Percentiles rank a stretch among this genome's conserved stretches.
These are phyloP conservation scores for Apodemia hepburni DNA, from an alignment of 2,888 invertebrate species.

Conservation along the genomic window DNA sequence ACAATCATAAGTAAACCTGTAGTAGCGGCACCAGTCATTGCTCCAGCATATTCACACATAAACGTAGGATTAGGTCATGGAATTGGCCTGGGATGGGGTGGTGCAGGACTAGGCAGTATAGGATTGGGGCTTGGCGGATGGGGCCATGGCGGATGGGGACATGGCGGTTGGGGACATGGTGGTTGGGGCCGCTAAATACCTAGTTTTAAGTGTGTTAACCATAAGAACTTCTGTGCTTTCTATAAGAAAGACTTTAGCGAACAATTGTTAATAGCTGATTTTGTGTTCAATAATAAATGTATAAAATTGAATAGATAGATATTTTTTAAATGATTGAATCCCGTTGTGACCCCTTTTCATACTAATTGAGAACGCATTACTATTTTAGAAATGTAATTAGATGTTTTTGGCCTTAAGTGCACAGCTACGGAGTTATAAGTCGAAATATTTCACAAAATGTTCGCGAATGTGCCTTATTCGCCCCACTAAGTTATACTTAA, in stretches of 20 bases:
- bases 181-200: constrained; percentile 23
- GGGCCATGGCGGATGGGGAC: constrained; percentile 1
- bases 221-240: not conserved
- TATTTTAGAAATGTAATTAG: too few species aligned
- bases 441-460: too few species aligned
- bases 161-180: not conserved
- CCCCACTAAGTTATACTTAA: too few species aligned
- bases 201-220: constrained; percentile 15
- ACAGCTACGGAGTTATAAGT: too few species aligned
- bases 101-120: constrained; percentile 14
- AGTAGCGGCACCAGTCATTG: constrained; percentile 21
- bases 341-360: too few species aligned
- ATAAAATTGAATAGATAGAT: not conserved
- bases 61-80: constrained; percentile 23
- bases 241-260: not conserved
- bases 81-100: constrained; percentile 21
- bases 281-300: not conserved
- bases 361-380: too few species aligned
- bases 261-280: constrained; percentile 2
- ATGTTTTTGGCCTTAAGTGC: too few species aligned
- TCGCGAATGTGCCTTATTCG: too few species aligned
- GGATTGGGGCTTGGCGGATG: constrained; percentile 11
- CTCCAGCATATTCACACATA: constrained; percentile 12
- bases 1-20: constrained; percentile 26
- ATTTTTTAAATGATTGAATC: too few species aligned